A percentile compares a stretch with the other conserved stretches of the same genome.
phyloP scores from a whole-genome alignment of 37 sponge, comb jelly and placozoan genomes.

The Aplysina aerophoba region DNA sequence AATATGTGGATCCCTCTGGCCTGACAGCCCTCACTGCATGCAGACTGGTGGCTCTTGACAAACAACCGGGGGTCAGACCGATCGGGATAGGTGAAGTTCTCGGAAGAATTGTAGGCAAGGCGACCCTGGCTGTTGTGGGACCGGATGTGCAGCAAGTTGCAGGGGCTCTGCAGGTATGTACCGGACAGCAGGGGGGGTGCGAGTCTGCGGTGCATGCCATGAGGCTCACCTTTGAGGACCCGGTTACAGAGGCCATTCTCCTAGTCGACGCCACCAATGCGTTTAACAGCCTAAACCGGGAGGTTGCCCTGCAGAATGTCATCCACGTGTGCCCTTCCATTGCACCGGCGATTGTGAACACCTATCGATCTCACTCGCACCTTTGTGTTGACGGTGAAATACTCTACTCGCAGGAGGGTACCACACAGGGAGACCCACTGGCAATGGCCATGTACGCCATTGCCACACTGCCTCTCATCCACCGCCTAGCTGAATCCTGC shows the following conservation, averaged over 20 bases:
- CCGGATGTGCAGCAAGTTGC: constrained; percentile 44
- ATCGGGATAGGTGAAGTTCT: constrained; percentile 49
- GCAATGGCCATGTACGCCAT: background rate
- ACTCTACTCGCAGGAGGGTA: constrained; percentile 41
- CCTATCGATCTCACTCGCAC: constrained; percentile 29
- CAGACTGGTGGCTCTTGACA: constrained; percentile 59
- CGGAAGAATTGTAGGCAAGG: constrained; percentile 38
- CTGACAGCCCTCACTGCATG: constrained; percentile 42
- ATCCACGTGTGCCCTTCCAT: constrained; percentile 37
- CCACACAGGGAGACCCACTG: background rate
- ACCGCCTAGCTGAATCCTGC: background rate
- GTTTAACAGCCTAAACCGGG: constrained; percentile 54
- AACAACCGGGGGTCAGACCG: constrained; percentile 53
- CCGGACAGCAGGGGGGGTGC: constrained; percentile 51
- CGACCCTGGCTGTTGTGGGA: constrained; percentile 17
- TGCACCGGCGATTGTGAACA: constrained; percentile 29
- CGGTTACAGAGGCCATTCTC: constrained; percentile 26
- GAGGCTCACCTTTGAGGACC: background rate
- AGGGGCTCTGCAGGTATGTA: constrained; percentile 57
- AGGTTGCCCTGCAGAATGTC: constrained; percentile 45
- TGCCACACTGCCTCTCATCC: background rate
- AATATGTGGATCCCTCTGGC: constrained; percentile 46
- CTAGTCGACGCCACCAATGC: constrained; percentile 38
- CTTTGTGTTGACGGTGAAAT: constrained; percentile 49
- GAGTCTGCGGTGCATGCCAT: constrained; percentile 49